phyloP scores from a whole-genome alignment of 2,797 vertebrate species.

The Allobates femoralis region DNA sequence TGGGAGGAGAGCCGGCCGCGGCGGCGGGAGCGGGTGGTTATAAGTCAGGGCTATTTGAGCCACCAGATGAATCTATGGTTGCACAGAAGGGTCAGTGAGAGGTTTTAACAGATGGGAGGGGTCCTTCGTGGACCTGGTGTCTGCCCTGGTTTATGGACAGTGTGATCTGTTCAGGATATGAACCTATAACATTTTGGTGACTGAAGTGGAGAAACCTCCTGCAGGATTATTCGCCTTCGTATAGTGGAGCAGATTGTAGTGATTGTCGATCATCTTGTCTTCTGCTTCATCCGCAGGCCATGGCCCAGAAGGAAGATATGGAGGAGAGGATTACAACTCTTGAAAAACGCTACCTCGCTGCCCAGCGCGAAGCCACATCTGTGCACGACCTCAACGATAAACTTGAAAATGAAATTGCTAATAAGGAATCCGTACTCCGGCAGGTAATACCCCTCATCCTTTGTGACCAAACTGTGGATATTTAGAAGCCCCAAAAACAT shows the following conservation, averaged over 20 bases:
- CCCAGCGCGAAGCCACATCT: slow-evolving; percentile 95
- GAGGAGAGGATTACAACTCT: slow-evolving; percentile 97
- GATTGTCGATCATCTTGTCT: neutral
- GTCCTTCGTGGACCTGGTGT: no score
- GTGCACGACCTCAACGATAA: slow-evolving; percentile 98
- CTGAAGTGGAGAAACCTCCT: neutral
- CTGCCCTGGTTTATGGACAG: neutral
- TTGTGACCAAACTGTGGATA: no score
- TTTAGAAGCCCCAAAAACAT: no score
- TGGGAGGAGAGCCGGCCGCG: no score
- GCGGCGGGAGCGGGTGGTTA: no score
- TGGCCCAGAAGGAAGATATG: slow-evolving; percentile 98
- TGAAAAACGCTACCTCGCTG: slow-evolving; percentile 96
- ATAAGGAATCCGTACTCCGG: slow-evolving; percentile 91
- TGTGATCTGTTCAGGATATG: neutral
- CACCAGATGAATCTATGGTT: no score
- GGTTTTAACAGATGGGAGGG: no score
- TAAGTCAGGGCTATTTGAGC: no score
- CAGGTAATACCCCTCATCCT: no score
- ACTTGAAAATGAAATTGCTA: slow-evolving; percentile 97
- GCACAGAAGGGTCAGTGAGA: no score
- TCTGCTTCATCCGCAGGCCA: slow-evolving; percentile 75
- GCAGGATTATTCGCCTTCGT: neutral
- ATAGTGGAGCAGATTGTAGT: neutral
- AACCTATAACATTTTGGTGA: neutral